A percentile compares a stretch with the other conserved stretches of the same genome.
Evolutionary conservation across 2,888 invertebrate genomes (phyloP).

Genomic region (Ypsolopha sequella): DNA sequence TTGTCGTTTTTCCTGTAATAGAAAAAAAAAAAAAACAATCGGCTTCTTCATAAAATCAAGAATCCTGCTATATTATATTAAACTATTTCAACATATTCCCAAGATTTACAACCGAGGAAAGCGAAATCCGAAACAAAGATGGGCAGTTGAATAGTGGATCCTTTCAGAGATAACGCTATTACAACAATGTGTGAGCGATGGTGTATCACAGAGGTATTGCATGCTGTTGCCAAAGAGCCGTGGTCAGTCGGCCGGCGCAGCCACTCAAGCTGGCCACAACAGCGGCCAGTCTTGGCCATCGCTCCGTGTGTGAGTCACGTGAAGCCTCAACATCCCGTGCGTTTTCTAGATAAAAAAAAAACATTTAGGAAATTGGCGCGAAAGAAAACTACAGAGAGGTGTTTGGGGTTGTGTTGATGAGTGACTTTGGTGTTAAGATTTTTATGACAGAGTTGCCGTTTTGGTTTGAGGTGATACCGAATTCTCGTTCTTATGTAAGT

Average conservation of each 20-base stretch:
- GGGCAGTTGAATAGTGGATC: conserved; percentile 18
- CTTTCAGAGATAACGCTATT: conserved; percentile 34
- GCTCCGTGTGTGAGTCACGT: conserved; percentile 10
- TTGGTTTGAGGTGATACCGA: background rate
- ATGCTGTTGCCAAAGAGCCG: conserved; percentile 35
- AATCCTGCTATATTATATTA: no score
- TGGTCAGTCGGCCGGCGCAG: conserved; percentile 46
- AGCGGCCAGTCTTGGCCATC: conserved; percentile 32
- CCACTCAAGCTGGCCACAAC: conserved; percentile 17
- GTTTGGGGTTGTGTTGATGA: background rate
- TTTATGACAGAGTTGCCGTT: background rate
- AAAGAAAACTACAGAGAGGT: background rate
- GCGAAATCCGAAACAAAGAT: conserved; percentile 16
- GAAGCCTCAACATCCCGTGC: background rate
- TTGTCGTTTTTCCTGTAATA: no score
- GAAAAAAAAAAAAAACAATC: no score
- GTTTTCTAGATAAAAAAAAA: background rate
- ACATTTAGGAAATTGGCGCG: conserved; percentile 12
- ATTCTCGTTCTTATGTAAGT: no score
- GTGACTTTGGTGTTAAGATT: background rate
- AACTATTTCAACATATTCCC: no score
- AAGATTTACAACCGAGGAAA: conserved; percentile 12
- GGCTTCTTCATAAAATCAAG: no score
- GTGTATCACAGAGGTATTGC: conserved; percentile 27
- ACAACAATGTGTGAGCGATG: conserved; percentile 57